Evolutionary conservation across 1,140 invertebrate genomes (phyloP).

Genomic region (Orchestia grillus): DNA sequence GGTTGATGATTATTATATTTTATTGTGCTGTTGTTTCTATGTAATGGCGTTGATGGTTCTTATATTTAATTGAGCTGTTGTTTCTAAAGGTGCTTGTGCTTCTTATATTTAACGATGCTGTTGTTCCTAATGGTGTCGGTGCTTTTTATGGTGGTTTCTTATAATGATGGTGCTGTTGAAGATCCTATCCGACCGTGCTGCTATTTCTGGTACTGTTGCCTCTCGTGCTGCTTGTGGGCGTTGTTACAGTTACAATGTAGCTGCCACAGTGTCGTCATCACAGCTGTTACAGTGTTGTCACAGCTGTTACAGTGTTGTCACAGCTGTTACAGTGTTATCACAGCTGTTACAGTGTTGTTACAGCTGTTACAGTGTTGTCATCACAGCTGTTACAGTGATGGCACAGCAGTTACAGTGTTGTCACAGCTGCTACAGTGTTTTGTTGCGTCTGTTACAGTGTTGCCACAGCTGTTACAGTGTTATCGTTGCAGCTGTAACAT

Average conservation of each 20-base stretch:
- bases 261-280: too few relatives aligned
- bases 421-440: neutral
- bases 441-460: too few relatives aligned
- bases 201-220: too few relatives aligned
- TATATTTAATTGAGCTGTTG: neutral
- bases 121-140: neutral
- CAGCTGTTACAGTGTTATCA: neutral
- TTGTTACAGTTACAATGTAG: too few relatives aligned
- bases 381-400: neutral
- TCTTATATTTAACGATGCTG: neutral
- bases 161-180: neutral
- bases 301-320: neutral
- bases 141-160: neutral
- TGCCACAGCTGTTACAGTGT: too few relatives aligned
- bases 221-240: too few relatives aligned
- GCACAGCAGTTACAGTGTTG: neutral
- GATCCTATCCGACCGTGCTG: too few relatives aligned
- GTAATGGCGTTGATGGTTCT: neutral
- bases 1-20: too few relatives aligned
- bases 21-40: neutral
- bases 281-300: neutral
- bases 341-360: neutral
- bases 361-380: too few relatives aligned
- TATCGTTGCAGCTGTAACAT: too few relatives aligned
- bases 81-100: neutral